These are phyloP conservation scores for Drosophila busckii DNA, from an alignment of 1,140 invertebrate genomes.

Conservation along the genomic window DNA sequence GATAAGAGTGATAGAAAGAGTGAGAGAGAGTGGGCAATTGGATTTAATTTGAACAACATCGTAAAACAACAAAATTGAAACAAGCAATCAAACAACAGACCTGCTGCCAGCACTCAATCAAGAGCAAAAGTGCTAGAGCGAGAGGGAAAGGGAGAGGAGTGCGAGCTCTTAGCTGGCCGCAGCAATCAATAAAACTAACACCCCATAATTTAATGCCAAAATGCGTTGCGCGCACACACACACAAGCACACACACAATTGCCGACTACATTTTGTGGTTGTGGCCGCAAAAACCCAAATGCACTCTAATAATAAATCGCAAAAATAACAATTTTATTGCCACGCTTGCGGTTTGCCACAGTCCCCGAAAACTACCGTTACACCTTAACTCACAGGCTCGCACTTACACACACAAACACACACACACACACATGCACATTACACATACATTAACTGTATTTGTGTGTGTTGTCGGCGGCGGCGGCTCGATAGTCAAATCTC, in stretches of 20 bases:
- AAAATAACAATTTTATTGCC: conserved; percentile 74
- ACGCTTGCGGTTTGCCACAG: conserved; percentile 46
- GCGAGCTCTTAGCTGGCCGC: not conserved
- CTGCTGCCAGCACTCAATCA: conserved; percentile 33
- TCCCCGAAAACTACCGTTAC: conserved; percentile 10
- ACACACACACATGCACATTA: not conserved
- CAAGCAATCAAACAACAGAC: conserved; percentile 51
- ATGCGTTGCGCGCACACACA: conserved; percentile 68
- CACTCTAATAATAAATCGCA: conserved; percentile 76
- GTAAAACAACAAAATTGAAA: conserved; percentile 60
- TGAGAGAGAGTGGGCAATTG: conserved; percentile 28
- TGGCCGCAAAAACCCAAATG: conserved; percentile 55
- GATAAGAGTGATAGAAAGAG: not conserved
- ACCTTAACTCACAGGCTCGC: not conserved
- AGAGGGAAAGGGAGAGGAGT: not conserved
- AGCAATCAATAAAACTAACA: conserved; percentile 74
- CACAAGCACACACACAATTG: too few species aligned
- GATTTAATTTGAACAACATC: conserved; percentile 60
- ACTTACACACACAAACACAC: not conserved
- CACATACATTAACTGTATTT: conserved; percentile 3
- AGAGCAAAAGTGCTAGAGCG: not conserved
- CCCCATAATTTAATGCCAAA: conserved; percentile 72
- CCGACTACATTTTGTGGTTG: conserved; percentile 61
- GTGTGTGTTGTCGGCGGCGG: too few species aligned
- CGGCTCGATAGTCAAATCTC: conserved; percentile 41